Evolutionary conservation across 2,888 invertebrate genomes (phyloP), one percentile per base, ranked within the genome.

Genomic region (Noctua janthina): DNA sequence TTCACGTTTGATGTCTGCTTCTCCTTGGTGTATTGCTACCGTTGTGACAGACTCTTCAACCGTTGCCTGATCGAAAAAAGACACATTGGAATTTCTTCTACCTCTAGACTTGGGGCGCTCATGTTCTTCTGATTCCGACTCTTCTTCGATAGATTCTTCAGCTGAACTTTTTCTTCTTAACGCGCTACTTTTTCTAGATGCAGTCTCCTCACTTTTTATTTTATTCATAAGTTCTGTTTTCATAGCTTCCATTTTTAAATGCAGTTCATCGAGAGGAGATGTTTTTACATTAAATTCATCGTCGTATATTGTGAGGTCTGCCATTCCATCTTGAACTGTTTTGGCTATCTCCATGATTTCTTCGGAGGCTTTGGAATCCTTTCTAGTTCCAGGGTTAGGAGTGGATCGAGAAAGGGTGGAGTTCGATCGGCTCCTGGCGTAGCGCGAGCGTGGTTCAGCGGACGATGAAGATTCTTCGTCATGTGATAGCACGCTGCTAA

Each of bases 241-340:
- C 93, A 97, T 93, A 0, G 87, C 85, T 75, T 96, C 95, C 85
- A 97, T 94, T 93, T 94, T 96, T 85, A 92, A 94, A 73, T 96
- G 94, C 29, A 96, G 90, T 83, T 95, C 96, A 17, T 92, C 92
- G 39, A 39, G 39, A 0, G 95, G 93, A 0, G 92, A 80, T 51
- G 92, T 91, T 76, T 91, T 91, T 4, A 91, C 89, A 68, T 92
- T 92, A 7, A 93, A 83, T 17, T 94, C 94, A 0, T 96, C 94
- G 62, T 96, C 96, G 69, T 92, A 94, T 64, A 97, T 94, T 6
- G 95, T 93, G 43, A 97, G 93, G 59, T 96, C 96, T 2, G 97
- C 97, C 94, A 97, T 96, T 46, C 97, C 97, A 66, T 97, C 97
- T 94, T 97, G 97, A 0, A 97, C 97, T 35, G 96, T 97, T 92